A percentile compares a stretch with the other conserved stretches of the same genome.
Conservation (phyloP, 2,113 vertebrate species). For the Cheilinus undulatus region DNA sequence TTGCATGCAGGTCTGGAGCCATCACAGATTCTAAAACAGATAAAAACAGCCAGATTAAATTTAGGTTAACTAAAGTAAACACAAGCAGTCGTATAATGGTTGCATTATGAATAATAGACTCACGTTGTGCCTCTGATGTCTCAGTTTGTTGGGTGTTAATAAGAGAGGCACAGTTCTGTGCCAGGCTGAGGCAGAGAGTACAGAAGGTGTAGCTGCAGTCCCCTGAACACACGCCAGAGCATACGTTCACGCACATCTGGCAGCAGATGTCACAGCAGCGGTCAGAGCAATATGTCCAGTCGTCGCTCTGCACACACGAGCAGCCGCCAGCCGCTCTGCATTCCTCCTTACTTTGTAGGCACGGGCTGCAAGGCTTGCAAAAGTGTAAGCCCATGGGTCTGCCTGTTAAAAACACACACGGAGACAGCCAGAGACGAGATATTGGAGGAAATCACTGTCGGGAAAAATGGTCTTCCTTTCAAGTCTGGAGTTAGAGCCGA, state of each 20-base stretch:
- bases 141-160: slow-evolving; percentile 22
- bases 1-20: background rate
- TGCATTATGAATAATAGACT: slow-evolving; percentile 42
- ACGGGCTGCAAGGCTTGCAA: slow-evolving; percentile 65
- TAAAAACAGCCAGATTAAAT: slow-evolving; percentile 5
- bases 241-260: slow-evolving; percentile 75
- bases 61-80: background rate
- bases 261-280: slow-evolving; percentile 80
- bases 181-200: slow-evolving; percentile 58
- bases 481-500: slow-evolving; percentile 48
- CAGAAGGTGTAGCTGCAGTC: slow-evolving; percentile 80
- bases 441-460: slow-evolving; percentile 64
- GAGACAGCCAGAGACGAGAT: slow-evolving; percentile 40
- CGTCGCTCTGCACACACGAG: slow-evolving; percentile 31
- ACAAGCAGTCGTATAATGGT: background rate
- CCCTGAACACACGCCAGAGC: slow-evolving; percentile 66
- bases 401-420: slow-evolving; percentile 60
- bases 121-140: slow-evolving; percentile 50
- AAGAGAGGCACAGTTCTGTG: slow-evolving; percentile 45
- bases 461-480: slow-evolving; percentile 61
- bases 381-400: slow-evolving; percentile 69
- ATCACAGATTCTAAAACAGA: slow-evolving; percentile 37
- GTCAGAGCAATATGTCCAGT: slow-evolving; percentile 68
- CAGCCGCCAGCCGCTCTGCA: slow-evolving; percentile 32
- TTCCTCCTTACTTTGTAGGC: slow-evolving; percentile 53